These are phyloP conservation scores for Micrasema longulum DNA, from an alignment of 1,140 invertebrate genomes.

Conservation along the genomic window DNA sequence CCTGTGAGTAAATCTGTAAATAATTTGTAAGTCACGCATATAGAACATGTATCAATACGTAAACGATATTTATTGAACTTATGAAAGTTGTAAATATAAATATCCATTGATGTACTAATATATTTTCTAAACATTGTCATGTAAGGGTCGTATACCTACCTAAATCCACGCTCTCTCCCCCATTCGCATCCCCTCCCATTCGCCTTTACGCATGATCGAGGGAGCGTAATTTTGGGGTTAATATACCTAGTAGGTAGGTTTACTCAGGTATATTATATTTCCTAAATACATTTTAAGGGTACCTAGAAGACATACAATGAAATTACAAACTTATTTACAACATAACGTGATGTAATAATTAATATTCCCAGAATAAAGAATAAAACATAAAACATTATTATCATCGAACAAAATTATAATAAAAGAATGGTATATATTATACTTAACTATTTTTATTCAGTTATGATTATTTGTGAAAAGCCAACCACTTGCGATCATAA, in stretches of 20 bases:
- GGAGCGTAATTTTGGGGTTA: conserved; percentile 52
- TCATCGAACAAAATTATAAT: too few relatives aligned
- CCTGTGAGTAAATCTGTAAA: conserved; percentile 6
- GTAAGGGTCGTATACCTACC: conserved; percentile 44
- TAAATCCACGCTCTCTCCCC: conserved; percentile 42
- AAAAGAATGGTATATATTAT: too few relatives aligned
- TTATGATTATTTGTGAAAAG: too few relatives aligned
- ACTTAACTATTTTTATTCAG: too few relatives aligned
- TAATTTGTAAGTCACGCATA: not conserved
- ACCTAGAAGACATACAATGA: too few relatives aligned
- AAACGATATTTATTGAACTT: too few relatives aligned
- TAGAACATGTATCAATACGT: not conserved
- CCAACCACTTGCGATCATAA: too few relatives aligned
- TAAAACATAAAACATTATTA: too few relatives aligned
- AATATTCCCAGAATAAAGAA: too few relatives aligned
- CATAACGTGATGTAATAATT: too few relatives aligned
- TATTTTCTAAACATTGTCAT: conserved; percentile 31
- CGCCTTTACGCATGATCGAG: conserved; percentile 54
- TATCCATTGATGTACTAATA: not conserved
- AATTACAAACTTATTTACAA: not conserved
- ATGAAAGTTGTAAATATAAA: not conserved
- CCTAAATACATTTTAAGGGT: too few relatives aligned
- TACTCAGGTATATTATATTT: not conserved
- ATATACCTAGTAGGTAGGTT: conserved; percentile 4
- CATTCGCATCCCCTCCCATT: conserved; percentile 45